A percentile compares a stretch with the other conserved stretches of the same genome.
Evolutionary conservation across 2,797 vertebrate genomes (phyloP).

Genomic region (Mustela erminea): DNA sequence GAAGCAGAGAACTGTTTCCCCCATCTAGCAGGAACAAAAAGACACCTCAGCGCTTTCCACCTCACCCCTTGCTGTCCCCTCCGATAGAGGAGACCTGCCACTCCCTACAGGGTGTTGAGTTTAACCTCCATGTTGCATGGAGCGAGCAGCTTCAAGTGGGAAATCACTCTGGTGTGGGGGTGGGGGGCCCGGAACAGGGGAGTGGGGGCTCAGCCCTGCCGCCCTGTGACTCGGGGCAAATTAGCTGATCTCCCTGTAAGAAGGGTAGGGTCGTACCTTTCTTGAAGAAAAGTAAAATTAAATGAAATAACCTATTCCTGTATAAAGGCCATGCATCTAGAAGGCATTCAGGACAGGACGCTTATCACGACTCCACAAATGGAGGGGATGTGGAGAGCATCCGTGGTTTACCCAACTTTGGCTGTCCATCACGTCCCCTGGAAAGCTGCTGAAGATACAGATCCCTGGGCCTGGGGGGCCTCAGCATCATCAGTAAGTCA

Average conservation of each 20-base stretch:
- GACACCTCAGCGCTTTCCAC: background rate
- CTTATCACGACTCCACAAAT: background rate
- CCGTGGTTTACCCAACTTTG: background rate
- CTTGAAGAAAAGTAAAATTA: background rate
- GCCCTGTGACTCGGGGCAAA: background rate
- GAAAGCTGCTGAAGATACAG: background rate
- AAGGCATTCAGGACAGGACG: background rate
- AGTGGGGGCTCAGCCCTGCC: background rate
- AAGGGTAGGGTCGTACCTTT: background rate
- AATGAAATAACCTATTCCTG: background rate
- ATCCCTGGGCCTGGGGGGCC: background rate
- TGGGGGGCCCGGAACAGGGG: background rate
- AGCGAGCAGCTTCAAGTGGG: background rate
- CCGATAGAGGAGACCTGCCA: background rate
- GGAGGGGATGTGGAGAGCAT: background rate
- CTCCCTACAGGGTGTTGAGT: background rate
- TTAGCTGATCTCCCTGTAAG: background rate
- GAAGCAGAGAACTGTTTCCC: conserved; percentile 8
- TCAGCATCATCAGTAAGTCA: background rate
- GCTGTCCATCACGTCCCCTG: background rate
- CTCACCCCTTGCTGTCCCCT: background rate
- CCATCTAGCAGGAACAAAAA: background rate
- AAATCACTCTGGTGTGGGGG: background rate
- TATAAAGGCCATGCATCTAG: background rate
- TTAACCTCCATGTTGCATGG: background rate